Evolutionary conservation across 2,113 vertebrate genomes (phyloP).

Genomic region (Lipophrys pholis): DNA sequence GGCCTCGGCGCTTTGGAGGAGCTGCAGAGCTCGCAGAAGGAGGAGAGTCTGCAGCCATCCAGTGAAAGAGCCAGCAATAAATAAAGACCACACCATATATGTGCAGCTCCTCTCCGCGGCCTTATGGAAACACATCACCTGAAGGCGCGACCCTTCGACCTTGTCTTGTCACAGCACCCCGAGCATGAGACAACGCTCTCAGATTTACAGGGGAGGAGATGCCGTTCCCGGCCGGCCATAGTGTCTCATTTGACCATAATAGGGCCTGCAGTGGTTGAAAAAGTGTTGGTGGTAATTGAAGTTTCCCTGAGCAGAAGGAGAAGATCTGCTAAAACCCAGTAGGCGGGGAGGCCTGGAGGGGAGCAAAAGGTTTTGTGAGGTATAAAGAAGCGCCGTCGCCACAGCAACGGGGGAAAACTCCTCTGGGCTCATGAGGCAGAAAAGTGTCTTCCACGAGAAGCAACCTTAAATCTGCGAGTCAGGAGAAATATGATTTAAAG

Average conservation of each 20-base stretch:
- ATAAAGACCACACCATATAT: constrained; percentile 83
- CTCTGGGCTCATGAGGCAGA: constrained; percentile 64
- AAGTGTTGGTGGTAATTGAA: constrained; percentile 79
- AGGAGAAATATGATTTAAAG: constrained; percentile 59
- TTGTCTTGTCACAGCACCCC: constrained; percentile 74
- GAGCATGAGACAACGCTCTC: constrained; percentile 72
- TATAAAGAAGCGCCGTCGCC: constrained; percentile 68
- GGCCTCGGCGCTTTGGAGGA: constrained; percentile 27
- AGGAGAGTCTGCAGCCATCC: constrained; percentile 59
- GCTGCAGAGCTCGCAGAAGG: constrained; percentile 49
- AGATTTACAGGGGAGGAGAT: constrained; percentile 79
- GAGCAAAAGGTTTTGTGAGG: constrained; percentile 70
- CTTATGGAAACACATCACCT: constrained; percentile 85
- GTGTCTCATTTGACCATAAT: constrained; percentile 83
- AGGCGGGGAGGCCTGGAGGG: constrained; percentile 51
- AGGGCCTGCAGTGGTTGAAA: constrained; percentile 76
- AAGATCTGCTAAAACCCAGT: constrained; percentile 68
- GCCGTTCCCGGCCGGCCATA: constrained; percentile 60
- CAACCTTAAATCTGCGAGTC: constrained; percentile 52
- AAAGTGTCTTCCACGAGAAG: constrained; percentile 59
- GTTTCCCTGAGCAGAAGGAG: constrained; percentile 74
- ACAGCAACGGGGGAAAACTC: constrained; percentile 63
- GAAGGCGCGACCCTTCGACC: constrained; percentile 75
- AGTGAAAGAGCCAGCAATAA: constrained; percentile 74
- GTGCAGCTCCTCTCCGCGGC: constrained; percentile 75